Base-by-base conservation (phyloP, 2,113 vertebrate species). In the Rhinogobius similis region DNA sequence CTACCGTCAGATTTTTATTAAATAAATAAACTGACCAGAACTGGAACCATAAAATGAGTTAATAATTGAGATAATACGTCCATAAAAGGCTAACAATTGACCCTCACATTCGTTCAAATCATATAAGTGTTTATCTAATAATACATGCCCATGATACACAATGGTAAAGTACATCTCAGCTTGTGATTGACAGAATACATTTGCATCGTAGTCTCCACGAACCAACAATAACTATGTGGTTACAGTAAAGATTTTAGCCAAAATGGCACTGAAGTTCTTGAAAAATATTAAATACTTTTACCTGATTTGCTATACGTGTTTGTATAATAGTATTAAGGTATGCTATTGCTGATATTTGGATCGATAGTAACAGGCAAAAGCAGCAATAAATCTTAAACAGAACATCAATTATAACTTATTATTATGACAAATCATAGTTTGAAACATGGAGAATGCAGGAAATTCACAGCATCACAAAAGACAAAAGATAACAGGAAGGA, bases 391-490 rank as follows among this genome's bases (percentile, higher is more conserved):
- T 24, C 62, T 36, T 73, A 71, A 83, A 74, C 23, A 68, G n/a
- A 39, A 62, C 18, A 76, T 70, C 29, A 73, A 55, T 67, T 67
- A 77, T 73, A 79, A 81, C 70, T 85, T 77, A 81, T 10, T 62
- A 78, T 84, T 76, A 81, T 9, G 62, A 78, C 59, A 78, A 73
- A 76, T 69, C 10, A 65, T 44, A 63, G 36, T 43, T 23, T 74
- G 52, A 58, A 79, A 76, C 55, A 82, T 71, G 67, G 11, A 87
- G 20, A 78, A 70, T 48, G 68, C 71, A 79, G 61, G 70, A 61
- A 62, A 78, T 73, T 86, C 83, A 86, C 82, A 85, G 81, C 72
- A 83, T 83, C 10, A 68, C 77, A 36, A 53, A 65, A 64, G 24
- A 21, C 20, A 9, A 71, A 39, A 75, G 82, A 68, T 68, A 64